Base-by-base conservation (phyloP, 2,113 vertebrate genomes). In the Myotis yumanensis region DNA sequence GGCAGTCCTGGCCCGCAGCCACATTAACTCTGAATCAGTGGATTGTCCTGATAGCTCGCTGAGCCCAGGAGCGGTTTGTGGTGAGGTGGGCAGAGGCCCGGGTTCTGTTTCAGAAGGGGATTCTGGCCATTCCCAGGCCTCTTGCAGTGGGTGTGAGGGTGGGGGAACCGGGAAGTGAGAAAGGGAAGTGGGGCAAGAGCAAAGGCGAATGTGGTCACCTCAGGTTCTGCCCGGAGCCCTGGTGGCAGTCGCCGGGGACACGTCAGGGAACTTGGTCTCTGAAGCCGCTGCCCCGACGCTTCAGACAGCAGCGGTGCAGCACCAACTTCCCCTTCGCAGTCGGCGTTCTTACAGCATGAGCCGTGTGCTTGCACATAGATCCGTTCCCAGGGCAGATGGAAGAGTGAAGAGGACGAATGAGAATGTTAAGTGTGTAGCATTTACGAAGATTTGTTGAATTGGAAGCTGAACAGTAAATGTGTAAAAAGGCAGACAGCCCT, bases 111-210 rank as follows among this genome's bases (percentile, higher is more conserved):
- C 51, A 32, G 28, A 92, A 79, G 66, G n/a, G 62, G 66, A 80
- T 57, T 85, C 17, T 57, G 86, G 46, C 30, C 73, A 48, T 52
- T 25, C 22, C n/a, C 35, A 23, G 43, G 84, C 89, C 72, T 83
- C 64, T 43, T 37, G 28, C 12, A 15, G 16, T 11, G 76, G 22
- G 35, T 5, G 5, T n/a, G 35, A 43, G 1, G 9, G 32, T 15
- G 10, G n/a, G 17, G 66, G 48, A 86, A 76, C 54, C 59, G 72
- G 52, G 87, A 96, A 95, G 68, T 66, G 48, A 95, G 93, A 96
- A 72, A 35, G 35, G 59, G 91, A 97, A 96, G 91, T 96, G 40
- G 30, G 37, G 16, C 32, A 51, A 40, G 3, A 37, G 75, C 81
- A 73, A 57, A 20, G 37, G 71, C 73, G 20, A 32, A 40, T 8